These are phyloP conservation scores for Pelagia noctiluca DNA, from an alignment of 30 jellyfish, hydroid and myxozoan species.

Conservation along the genomic window DNA sequence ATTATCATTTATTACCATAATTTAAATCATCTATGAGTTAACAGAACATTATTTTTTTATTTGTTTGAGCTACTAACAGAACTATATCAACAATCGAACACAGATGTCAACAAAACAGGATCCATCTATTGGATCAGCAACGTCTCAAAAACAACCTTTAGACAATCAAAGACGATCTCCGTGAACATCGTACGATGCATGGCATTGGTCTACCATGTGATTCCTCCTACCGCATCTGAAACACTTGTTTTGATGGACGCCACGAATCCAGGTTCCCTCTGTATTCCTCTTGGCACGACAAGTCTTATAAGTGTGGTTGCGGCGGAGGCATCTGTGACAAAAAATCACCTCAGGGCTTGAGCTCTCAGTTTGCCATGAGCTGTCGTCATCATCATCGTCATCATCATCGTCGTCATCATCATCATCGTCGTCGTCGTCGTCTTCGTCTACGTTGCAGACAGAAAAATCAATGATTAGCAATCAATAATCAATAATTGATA, in stretches of 20 bases:
- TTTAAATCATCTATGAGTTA: not conserved
- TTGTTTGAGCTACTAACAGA: not conserved
- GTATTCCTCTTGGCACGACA: not conserved
- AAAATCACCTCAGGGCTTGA: not conserved
- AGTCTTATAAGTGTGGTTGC: not conserved
- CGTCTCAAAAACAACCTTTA: not conserved
- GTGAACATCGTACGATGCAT: not conserved
- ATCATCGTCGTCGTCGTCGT: not conserved
- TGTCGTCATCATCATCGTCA: not conserved
- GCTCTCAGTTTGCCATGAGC: not conserved
- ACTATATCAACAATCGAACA: too few relatives aligned
- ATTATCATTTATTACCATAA: not conserved
- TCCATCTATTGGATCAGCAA: not conserved
- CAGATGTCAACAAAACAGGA: not conserved
- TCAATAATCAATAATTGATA: not conserved
- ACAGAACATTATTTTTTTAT: too few relatives aligned
- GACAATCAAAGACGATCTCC: not conserved
- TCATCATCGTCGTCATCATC: not conserved
- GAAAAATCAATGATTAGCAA: not conserved
- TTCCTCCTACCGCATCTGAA: not conserved
- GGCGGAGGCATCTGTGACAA: constrained; percentile 2
- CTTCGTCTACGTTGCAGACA: not conserved
- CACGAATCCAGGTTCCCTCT: not conserved
- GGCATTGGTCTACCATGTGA: not conserved
- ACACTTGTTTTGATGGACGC: not conserved